Evolutionary conservation across 1,140 invertebrate species (phyloP), one percentile per base, ranked within the genome.

Genomic region (Conus ventricosus): DNA sequence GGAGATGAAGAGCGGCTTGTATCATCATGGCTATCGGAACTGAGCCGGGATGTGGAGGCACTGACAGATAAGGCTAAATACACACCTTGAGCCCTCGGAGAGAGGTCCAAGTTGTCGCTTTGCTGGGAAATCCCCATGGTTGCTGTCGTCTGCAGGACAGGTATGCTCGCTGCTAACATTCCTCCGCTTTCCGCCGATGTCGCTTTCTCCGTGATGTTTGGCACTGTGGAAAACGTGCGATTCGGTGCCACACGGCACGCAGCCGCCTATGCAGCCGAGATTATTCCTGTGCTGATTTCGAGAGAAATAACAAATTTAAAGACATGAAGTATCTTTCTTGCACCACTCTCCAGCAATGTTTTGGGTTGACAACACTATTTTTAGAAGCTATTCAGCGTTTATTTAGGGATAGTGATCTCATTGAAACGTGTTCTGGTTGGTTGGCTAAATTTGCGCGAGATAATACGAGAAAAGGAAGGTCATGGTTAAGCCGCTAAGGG

Each of bases 271-370:
- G 63, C 71, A 85, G 71, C 39, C 60, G 4, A 6, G 39, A 57
- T 25, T 55, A 1, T 20, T 78, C 3, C 17, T 78, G 17, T 78
- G 39, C 53, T 15, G 82, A 39, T 27, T 10, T 53, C 11, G 5
- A 86, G 39, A n/a, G 51, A 60, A 20, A 10, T 0, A 86, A 15
- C 4, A 75, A 10, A 53, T 55, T 78, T 78, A 78, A 87, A 55
- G 23, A 5, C 15, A 71, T 75, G 1, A 4, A 53, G 2, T n/a
- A 5, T 0, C 15, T 25, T 54, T 17, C 55, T 60, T 63, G 55
- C 55, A 63, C 82, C 23, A 84, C 54, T 67, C 27, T 60, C 23
- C 82, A n/a, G 55, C 82, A 84, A 63, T 84, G 82, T 84, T 84
- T 84, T 83, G 81, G 82, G 54, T 60, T 11, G 13, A 60, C 17